Conservation (phyloP, 2,888 invertebrate genomes). For the Mongoloraphidia duomilia region DNA sequence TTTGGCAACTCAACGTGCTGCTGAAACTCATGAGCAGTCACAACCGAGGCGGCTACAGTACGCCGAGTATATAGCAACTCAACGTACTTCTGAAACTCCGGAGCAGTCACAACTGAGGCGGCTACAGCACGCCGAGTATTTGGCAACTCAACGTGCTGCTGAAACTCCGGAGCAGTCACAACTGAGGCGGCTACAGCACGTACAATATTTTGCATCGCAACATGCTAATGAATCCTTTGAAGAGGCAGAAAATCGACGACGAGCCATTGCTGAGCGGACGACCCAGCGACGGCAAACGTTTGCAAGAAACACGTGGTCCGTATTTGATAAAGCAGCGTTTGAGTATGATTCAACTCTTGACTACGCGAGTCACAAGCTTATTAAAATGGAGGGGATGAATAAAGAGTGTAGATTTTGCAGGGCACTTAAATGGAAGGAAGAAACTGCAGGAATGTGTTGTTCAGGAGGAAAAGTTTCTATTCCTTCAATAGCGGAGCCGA, state of each 20-base stretch:
- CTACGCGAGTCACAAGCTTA: too few relatives aligned
- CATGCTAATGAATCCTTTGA: slow-evolving; percentile 13
- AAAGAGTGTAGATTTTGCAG: not conserved
- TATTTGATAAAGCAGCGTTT: slow-evolving; percentile 6
- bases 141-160: too few relatives aligned
- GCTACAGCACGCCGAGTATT: too few relatives aligned
- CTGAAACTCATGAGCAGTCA: too few relatives aligned
- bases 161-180: too few relatives aligned
- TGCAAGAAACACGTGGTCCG: slow-evolving; percentile 14
- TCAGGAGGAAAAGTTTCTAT: slow-evolving; percentile 12
- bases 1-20: too few relatives aligned
- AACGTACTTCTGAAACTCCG: too few relatives aligned
- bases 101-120: too few relatives aligned
- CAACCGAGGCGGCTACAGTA: too few relatives aligned
- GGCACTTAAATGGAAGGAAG: slow-evolving; percentile 16
- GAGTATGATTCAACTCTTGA: slow-evolving; percentile 15
- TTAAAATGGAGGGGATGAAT: not conserved
- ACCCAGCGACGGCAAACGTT: slow-evolving; percentile 15
- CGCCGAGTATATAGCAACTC: too few relatives aligned
- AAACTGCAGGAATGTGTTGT: slow-evolving; percentile 16
- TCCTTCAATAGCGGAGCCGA: slow-evolving; percentile 13
- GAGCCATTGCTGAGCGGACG: slow-evolving; percentile 16
- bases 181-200: too few relatives aligned
- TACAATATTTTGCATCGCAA: too few relatives aligned
- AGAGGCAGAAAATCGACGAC: slow-evolving; percentile 15